A percentile compares a stretch with the other conserved stretches of the same genome.
These are phyloP conservation scores for Halyomorpha halys DNA, from an alignment of 1,140 invertebrate species.

Conservation along the genomic window DNA sequence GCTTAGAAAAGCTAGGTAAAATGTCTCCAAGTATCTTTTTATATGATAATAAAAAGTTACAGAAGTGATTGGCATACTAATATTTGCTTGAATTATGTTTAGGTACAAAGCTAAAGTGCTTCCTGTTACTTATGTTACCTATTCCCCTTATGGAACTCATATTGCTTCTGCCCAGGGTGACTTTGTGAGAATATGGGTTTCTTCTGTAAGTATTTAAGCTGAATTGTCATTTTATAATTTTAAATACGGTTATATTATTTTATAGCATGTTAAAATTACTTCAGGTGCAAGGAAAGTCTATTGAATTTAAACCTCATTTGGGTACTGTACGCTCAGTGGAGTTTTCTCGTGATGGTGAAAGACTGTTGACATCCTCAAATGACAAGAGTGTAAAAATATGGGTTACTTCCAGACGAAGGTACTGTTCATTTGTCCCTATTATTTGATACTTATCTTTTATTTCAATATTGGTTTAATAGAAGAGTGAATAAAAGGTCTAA, in stretches of 20 bases:
- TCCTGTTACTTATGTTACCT: constrained; percentile 23
- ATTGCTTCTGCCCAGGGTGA: constrained; percentile 56
- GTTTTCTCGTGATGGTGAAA: constrained; percentile 65
- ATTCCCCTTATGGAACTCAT: constrained; percentile 20
- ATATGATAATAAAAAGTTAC: no score
- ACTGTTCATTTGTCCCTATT: no score
- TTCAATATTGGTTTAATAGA: no score
- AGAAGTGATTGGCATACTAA: no score
- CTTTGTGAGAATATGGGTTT: constrained; percentile 75
- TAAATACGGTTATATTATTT: background rate
- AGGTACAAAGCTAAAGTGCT: constrained; percentile 20
- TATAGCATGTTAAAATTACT: background rate
- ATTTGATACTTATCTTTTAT: no score
- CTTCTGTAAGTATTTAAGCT: constrained; percentile 48
- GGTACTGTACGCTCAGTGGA: constrained; percentile 65
- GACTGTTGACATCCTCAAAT: constrained; percentile 71
- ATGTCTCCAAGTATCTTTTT: no score
- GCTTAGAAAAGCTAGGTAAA: no score
- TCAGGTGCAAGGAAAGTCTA: constrained; percentile 45
- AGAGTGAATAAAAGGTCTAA: no score
- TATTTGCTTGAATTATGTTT: background rate
- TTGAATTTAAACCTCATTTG: constrained; percentile 69
- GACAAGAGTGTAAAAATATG: constrained; percentile 50
- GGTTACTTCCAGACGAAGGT: constrained; percentile 20
- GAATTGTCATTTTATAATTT: background rate